A percentile compares a stretch with the other conserved stretches of the same genome.
These are phyloP conservation scores for Aurelia sp. DNA, from an alignment of 30 jellyfish, hydroid and myxozoan genomes.

Conservation along the genomic window DNA sequence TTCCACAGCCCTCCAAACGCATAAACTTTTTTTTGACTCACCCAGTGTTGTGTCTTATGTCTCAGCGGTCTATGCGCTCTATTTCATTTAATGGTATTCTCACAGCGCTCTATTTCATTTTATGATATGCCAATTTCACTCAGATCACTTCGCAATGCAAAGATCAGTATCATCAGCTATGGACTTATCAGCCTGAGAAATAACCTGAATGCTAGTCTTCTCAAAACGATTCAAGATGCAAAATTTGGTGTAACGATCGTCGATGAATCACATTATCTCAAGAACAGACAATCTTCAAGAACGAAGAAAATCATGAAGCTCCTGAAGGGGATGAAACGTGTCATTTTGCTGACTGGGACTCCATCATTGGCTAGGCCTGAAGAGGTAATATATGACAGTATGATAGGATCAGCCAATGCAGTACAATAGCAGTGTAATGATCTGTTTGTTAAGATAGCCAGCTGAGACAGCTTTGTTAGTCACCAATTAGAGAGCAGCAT, in stretches of 20 bases:
- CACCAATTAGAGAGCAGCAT: too few relatives aligned
- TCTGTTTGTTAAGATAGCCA: too few relatives aligned
- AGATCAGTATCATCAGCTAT: constrained; percentile 75
- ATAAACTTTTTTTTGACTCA: too few relatives aligned
- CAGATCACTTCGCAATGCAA: constrained; percentile 61
- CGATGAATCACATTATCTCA: constrained; percentile 87
- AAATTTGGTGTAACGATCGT: constrained; percentile 84
- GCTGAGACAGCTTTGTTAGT: too few relatives aligned
- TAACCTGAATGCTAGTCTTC: constrained; percentile 9
- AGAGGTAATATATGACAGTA: constrained; percentile 53
- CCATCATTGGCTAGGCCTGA: constrained; percentile 95
- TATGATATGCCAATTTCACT: too few relatives aligned
- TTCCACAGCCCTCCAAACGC: too few relatives aligned
- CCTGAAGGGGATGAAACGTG: constrained; percentile 50
- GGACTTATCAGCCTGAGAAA: constrained; percentile 73
- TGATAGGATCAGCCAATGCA: too few relatives aligned
- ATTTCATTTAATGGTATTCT: too few relatives aligned
- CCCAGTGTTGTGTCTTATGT: too few relatives aligned
- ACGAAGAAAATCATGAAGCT: constrained; percentile 47
- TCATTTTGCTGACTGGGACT: constrained; percentile 85
- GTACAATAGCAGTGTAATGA: too few relatives aligned
- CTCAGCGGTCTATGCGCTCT: too few relatives aligned
- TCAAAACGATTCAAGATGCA: constrained; percentile 29
- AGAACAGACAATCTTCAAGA: constrained; percentile 63
- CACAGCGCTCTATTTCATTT: too few relatives aligned